Evolutionary conservation across 2,113 vertebrate genomes (phyloP), one percentile per base, ranked within the genome.

Genomic region (Machaerirhynchus nigripectus): DNA sequence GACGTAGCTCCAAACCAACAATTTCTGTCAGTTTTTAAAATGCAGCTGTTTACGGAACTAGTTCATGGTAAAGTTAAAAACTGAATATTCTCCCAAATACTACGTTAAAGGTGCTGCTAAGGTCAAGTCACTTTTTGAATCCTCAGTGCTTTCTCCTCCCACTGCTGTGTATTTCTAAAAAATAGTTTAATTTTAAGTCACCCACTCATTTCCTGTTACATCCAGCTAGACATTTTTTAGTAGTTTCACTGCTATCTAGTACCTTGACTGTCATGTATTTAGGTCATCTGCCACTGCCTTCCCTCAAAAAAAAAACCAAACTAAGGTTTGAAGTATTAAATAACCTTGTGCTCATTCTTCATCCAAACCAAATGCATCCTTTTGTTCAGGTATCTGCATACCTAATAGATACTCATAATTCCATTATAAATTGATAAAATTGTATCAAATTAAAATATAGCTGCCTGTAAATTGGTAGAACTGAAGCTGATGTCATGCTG

Each of bases 121-220:
- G 5, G 70, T 93, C 42, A 65, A 37, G 55, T 42, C 73, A 78
- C 27, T 82, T 69, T 83, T 74, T 60, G 53, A 85, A 23, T 77
- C 42, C 23, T 74, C 21, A 49, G 3, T 14, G 6, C 14, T 60
- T 8, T 69, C 53, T 80, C 17, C 17, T 77, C 6, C 19, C 52
- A 15, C 53, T 59, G 11, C 52, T 73, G 2, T 56, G 19, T 55
- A 35, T 95, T 93, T 97, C 69, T 88, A 49, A 82, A 87, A 55
- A 69, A 14, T 82, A 90, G 64, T 82, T 90, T 93, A 87, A 89
- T 96, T 97, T 91, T 3, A 95, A 63, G 60, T 93, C 75, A 86
- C 59, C n/a, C 3, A 8, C 85, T 96, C 47, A 84, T 93, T 93
- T 97, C 79, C 89, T 97, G 61, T 92, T 92, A 80, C 6, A 19